phyloP scores from a whole-genome alignment of 2,113 vertebrate species.

The Aphyosemion australe region DNA sequence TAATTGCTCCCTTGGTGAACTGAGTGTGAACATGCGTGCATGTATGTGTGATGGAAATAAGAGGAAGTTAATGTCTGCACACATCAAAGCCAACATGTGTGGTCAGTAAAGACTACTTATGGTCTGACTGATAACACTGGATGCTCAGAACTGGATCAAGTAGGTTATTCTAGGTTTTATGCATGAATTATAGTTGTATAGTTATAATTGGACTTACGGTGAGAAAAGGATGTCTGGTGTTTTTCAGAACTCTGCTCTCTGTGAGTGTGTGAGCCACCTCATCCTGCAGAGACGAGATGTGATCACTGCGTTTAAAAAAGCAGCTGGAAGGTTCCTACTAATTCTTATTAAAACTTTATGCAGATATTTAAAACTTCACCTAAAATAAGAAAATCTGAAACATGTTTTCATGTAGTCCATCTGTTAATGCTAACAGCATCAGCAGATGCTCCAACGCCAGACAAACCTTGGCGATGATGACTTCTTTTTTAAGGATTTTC shows the following conservation, averaged over 20 bases:
- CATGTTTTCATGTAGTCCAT: not conserved
- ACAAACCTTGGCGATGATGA: slow-evolving; percentile 97
- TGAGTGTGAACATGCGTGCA: slow-evolving; percentile 36
- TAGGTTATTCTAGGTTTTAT: no score
- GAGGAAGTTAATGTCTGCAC: slow-evolving; percentile 37
- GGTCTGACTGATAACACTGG: no score
- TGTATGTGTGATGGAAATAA: slow-evolving; percentile 57
- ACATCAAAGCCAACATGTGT: slow-evolving; percentile 65
- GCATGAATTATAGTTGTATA: not conserved
- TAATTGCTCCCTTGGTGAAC: slow-evolving; percentile 36
- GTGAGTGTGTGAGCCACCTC: slow-evolving; percentile 98
- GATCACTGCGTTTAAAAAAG: not conserved
- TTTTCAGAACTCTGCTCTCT: slow-evolving; percentile 97
- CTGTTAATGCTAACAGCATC: not conserved
- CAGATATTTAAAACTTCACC: not conserved
- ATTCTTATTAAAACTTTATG: not conserved
- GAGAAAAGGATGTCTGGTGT: slow-evolving; percentile 96
- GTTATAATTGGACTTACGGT: slow-evolving; percentile 84
- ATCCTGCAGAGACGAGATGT: slow-evolving; percentile 79
- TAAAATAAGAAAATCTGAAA: slow-evolving; percentile 1
- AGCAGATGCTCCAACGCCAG: not conserved
- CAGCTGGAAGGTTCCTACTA: not conserved
- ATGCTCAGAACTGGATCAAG: no score
- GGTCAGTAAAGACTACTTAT: slow-evolving; percentile 44
- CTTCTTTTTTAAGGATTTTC: slow-evolving; percentile 99